These are phyloP conservation scores for Porites evermanni DNA, from an alignment of 92 coral and sea anemone genomes.

Conservation along the genomic window DNA sequence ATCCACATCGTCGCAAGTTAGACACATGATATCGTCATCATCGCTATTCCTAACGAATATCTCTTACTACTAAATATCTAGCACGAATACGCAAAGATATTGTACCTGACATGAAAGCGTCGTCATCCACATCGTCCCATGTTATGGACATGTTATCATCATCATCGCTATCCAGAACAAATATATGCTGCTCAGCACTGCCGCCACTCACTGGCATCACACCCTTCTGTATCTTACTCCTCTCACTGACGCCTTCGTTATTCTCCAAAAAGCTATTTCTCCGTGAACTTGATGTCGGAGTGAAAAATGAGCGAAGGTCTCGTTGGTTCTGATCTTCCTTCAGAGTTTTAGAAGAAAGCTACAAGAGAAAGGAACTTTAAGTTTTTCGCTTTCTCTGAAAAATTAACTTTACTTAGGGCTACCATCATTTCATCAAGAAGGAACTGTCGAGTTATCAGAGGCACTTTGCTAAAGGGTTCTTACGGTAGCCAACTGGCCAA, in stretches of 20 bases:
- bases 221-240: not conserved
- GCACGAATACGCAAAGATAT: not conserved
- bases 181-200: not conserved
- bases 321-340: conserved; percentile 61
- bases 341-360: conserved; percentile 31
- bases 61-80: not conserved
- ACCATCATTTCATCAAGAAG: too few species aligned
- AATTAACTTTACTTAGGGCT: too few species aligned
- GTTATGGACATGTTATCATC: conserved; percentile 5
- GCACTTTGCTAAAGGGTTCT: too few species aligned
- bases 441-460: too few species aligned
- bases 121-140: not conserved
- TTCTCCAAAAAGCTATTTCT: not conserved
- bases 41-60: conserved; percentile 13
- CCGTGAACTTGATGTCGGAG: conserved; percentile 25
- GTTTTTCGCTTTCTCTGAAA: not conserved
- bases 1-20: not conserved
- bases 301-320: conserved; percentile 72
- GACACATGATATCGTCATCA: conserved; percentile 7
- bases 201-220: not conserved
- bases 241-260: not conserved
- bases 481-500: too few species aligned
- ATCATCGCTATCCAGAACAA: conserved; percentile 23
- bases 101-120: conserved; percentile 3
- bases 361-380: not conserved